A percentile compares a stretch with the other conserved stretches of the same genome.
phyloP scores from a whole-genome alignment of 2,797 vertebrate genomes.

The Pelodytes ibericus region DNA sequence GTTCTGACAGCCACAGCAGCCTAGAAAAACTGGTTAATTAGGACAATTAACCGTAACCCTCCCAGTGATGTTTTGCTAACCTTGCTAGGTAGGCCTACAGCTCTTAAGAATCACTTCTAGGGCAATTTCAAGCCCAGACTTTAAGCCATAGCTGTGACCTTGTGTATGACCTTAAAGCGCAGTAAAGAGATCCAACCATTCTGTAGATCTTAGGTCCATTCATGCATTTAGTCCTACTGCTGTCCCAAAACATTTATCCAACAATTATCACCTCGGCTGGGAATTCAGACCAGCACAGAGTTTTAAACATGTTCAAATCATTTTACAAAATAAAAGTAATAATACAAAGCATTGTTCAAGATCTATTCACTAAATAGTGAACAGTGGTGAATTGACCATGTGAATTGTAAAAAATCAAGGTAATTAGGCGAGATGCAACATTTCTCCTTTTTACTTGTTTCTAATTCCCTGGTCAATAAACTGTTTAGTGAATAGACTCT shows the following conservation, averaged over 20 bases:
- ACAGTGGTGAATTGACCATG: too few species aligned
- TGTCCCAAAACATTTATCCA: background rate
- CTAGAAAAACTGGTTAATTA: constrained; percentile 11
- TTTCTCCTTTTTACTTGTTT: too few species aligned
- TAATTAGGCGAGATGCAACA: too few species aligned
- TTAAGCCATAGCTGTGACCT: constrained; percentile 28
- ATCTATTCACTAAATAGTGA: too few species aligned
- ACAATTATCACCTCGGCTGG: background rate
- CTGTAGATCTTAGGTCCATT: constrained; percentile 14
- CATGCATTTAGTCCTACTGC: background rate
- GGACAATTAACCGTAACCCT: constrained; percentile 33
- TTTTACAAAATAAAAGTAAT: too few species aligned
- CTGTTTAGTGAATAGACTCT: too few species aligned
- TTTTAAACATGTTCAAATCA: background rate
- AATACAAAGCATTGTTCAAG: too few species aligned
- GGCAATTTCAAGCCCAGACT: constrained; percentile 15
- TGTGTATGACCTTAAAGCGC: constrained; percentile 20
- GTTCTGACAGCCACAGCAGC: constrained; percentile 6
- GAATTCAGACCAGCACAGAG: background rate
- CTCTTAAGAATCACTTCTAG: constrained; percentile 27
- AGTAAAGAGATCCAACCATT: constrained; percentile 3
- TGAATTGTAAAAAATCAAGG: too few species aligned
- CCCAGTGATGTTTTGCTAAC: constrained; percentile 38
- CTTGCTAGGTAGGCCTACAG: constrained; percentile 22
- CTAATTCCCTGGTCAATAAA: too few species aligned